phyloP scores from a whole-genome alignment of 2,113 vertebrate species.

The Lagopus leucura region DNA sequence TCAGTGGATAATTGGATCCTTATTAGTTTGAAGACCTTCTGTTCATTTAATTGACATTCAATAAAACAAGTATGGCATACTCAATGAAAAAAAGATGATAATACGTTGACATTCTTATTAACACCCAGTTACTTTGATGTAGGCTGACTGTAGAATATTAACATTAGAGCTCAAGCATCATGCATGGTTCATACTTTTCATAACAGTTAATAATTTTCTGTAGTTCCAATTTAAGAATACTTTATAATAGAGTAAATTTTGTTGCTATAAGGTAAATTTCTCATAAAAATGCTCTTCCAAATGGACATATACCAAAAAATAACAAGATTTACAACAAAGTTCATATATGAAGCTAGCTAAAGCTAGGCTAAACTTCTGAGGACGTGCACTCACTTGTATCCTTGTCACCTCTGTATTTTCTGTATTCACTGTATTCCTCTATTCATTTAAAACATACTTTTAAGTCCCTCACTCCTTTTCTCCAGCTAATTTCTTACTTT shows the following conservation, averaged over 20 bases:
- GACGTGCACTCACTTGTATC: neutral
- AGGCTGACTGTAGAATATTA: neutral
- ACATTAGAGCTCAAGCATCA: constrained; percentile 3
- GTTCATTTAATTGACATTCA: neutral
- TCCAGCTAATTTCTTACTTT: neutral
- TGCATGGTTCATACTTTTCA: neutral
- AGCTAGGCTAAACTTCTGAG: neutral
- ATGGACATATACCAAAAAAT: neutral
- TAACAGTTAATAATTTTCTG: neutral
- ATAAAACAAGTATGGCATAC: neutral
- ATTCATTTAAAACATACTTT: neutral
- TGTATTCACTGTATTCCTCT: neutral
- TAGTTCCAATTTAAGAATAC: neutral
- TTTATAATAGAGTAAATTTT: neutral
- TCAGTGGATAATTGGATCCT: neutral
- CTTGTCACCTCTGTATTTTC: neutral
- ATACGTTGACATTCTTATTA: neutral
- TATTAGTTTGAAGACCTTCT: neutral
- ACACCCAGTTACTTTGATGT: neutral
- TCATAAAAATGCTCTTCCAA: neutral
- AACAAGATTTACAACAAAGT: neutral
- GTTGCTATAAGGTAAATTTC: neutral
- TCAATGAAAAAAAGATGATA: neutral
- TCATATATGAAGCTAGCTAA: neutral
- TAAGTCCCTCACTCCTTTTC: neutral